Percentiles rank a stretch among this genome's conserved stretches.
Evolutionary conservation across 2,888 invertebrate species (phyloP).

Genomic region (Gryllus longicercus): DNA sequence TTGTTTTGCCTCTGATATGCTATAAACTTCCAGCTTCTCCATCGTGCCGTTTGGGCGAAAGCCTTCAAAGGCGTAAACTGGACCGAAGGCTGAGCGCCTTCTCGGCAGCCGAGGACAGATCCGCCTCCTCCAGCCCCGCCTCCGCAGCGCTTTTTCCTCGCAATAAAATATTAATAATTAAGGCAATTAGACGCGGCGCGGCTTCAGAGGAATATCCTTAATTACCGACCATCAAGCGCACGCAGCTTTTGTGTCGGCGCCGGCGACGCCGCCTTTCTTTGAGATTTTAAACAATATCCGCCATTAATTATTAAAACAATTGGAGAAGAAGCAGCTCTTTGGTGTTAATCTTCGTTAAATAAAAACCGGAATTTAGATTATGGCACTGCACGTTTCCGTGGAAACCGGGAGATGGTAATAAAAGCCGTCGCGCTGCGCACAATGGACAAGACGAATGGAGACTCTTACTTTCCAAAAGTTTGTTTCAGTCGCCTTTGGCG

Average conservation of each 20-base stretch:
- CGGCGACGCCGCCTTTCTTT: background rate
- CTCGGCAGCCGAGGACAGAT: too few species aligned
- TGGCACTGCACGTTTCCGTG: background rate
- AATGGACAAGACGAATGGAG: too few species aligned
- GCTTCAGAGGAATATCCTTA: background rate
- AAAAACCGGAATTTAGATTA: background rate
- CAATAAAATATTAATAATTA: conserved; percentile 2
- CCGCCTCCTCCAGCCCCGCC: too few species aligned
- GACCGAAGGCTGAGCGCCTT: too few species aligned
- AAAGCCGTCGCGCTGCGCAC: too few species aligned
- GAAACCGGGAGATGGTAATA: background rate
- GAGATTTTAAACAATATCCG: background rate
- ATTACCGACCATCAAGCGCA: background rate
- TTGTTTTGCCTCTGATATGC: too few species aligned
- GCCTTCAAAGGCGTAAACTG: too few species aligned
- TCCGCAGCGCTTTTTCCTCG: background rate
- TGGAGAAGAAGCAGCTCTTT: background rate
- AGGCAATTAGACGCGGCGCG: background rate
- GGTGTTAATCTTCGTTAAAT: background rate
- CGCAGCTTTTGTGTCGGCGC: background rate
- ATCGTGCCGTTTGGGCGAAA: too few species aligned
- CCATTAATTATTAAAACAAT: conserved; percentile 10
- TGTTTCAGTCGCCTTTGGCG: too few species aligned
- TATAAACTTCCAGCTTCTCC: too few species aligned
- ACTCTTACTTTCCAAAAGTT: too few species aligned